phyloP scores from a whole-genome alignment of 2,888 invertebrate genomes.

The Dioctria linearis region DNA sequence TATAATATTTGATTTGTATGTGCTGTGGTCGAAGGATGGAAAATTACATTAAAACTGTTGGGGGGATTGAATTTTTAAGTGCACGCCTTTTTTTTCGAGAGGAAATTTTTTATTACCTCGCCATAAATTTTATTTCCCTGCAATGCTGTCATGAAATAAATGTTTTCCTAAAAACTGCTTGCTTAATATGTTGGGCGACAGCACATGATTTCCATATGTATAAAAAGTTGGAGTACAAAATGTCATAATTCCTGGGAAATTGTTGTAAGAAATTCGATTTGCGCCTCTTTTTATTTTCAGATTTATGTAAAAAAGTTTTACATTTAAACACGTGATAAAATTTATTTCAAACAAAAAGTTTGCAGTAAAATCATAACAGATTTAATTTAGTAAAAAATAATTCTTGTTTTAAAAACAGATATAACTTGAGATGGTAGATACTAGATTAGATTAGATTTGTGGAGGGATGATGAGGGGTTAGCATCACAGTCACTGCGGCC shows the following conservation, averaged over 20 bases:
- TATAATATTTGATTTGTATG: no score
- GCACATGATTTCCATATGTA: not conserved
- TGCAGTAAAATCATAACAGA: no score
- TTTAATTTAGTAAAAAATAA: no score
- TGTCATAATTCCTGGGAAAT: conserved; percentile 1
- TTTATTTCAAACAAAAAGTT: no score
- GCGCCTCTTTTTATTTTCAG: not conserved
- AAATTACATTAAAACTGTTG: conserved; percentile 23
- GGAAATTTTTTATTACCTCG: conserved; percentile 30
- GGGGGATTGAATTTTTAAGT: conserved; percentile 6
- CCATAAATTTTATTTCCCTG: conserved; percentile 35
- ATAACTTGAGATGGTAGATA: no score
- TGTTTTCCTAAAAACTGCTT: not conserved
- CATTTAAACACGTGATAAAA: no score
- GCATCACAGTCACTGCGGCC: no score
- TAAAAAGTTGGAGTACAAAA: no score
- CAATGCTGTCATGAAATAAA: conserved; percentile 5
- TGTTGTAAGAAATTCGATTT: not conserved
- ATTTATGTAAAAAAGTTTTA: not conserved
- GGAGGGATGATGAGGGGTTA: no score
- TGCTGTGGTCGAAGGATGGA: conserved; percentile 30
- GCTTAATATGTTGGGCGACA: not conserved
- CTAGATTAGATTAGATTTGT: no score
- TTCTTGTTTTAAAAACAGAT: no score
- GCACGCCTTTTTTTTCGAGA: not conserved